Evolutionary conservation across 1,140 invertebrate genomes (phyloP), one percentile per base, ranked within the genome.

Genomic region (Ganaspis sp.): DNA sequence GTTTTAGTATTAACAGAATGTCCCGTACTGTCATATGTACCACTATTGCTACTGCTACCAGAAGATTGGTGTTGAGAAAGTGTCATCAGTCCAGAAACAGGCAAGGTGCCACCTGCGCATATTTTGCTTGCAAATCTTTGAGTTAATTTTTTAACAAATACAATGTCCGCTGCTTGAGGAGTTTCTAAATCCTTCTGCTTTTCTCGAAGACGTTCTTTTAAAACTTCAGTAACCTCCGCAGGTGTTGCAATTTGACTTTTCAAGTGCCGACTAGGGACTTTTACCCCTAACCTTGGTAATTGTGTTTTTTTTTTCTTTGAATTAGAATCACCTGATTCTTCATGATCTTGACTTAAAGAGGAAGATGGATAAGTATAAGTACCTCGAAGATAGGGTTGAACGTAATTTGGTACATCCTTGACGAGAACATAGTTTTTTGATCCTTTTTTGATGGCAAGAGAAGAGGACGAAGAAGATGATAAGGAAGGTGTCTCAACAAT

Each of bases 131-230:
- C 91, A 23, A 92, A 77, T 76, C 91, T 85, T 37, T 92, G 90
- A 0, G 91, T 90, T 17, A 92, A 81, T 80, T 92, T 92, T 78
- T 91, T 92, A 0, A 92, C 87, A 76, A 92, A 92, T 72, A 92
- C 86, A 49, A 91, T 87, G 53, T 92, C 92, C 5, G 88, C 86
- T 2, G 85, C 88, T 12, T 87, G 86, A 0, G 89, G 88, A 19
- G 82, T 74, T 12, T 89, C 85, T 4, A 88, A 81, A 12, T 87
- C 81, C 70, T 90, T 90, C 26, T 90, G 88, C 38, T 91, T 90
- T 12, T 90, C 89, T 0, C 87, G 84, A 17, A 90, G 76, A 40
- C 90, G 84, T 53, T 91, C 87, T 54, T 91, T 87, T 54, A 91
- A 80, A 5, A 88, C 90, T 42, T 91, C 87, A 9, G 86, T 88